Percentiles rank a stretch among this genome's conserved stretches.
Conservation (phyloP, 2,113 vertebrate species). For the Scalopus aquaticus region DNA sequence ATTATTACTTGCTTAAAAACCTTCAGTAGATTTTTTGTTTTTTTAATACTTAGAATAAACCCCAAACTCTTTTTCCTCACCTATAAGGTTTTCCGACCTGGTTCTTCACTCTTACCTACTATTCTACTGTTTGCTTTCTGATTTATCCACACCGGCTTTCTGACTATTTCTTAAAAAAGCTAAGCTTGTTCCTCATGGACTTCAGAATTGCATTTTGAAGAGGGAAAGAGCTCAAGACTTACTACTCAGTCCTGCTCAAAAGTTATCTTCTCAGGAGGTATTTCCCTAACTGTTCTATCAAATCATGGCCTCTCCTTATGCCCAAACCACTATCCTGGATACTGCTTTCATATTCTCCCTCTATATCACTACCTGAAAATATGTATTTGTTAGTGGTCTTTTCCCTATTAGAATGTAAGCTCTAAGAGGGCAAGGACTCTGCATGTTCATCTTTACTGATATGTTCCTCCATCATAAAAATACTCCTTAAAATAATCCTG, state of each 20-base stretch:
- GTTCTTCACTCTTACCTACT: background rate
- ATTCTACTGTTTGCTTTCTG: background rate
- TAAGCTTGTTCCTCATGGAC: background rate
- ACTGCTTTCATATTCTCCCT: background rate
- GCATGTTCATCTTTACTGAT: background rate
- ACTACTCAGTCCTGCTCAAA: background rate
- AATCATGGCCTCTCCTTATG: background rate
- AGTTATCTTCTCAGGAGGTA: background rate
- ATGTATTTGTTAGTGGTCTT: constrained; percentile 13
- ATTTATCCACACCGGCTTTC: background rate
- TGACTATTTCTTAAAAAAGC: background rate
- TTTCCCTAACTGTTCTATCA: constrained; percentile 3
- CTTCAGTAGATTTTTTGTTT: background rate
- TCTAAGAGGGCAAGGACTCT: constrained; percentile 29
- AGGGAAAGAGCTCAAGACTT: background rate
- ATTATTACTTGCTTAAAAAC: constrained; percentile 22
- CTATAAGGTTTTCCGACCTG: background rate
- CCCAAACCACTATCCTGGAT: background rate
- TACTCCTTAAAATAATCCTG: background rate
- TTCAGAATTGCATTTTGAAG: background rate
- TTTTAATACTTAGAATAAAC: constrained; percentile 25
- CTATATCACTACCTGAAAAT: constrained; percentile 21
- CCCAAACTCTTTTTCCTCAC: background rate
- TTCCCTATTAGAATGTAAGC: constrained; percentile 55
- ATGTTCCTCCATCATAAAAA: background rate